A percentile compares a stretch with the other conserved stretches of the same genome.
Evolutionary conservation across 1,140 invertebrate genomes (phyloP).

Genomic region (Apis florea): DNA sequence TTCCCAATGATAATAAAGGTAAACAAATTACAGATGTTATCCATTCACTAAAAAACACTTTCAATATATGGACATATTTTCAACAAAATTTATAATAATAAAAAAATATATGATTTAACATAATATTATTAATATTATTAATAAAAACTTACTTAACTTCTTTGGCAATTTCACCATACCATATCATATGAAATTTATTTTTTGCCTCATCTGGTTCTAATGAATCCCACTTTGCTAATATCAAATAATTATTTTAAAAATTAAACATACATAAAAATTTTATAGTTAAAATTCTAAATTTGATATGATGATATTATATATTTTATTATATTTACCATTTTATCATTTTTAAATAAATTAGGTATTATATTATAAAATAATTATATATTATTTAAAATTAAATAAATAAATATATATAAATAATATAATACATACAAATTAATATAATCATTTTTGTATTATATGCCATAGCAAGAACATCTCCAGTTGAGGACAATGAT

Average conservation of each 20-base stretch:
- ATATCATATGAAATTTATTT: conserved; percentile 78
- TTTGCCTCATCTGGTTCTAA: conserved; percentile 78
- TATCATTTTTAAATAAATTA: conserved; percentile 5
- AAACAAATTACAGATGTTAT: conserved; percentile 83
- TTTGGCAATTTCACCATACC: conserved; percentile 75
- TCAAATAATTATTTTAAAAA: background rate
- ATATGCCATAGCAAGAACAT: conserved; percentile 73
- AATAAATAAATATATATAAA: conserved; percentile 18
- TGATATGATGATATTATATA: too few relatives aligned
- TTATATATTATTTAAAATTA: background rate
- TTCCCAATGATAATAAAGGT: conserved; percentile 86
- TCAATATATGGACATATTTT: conserved; percentile 52
- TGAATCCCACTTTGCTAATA: conserved; percentile 80
- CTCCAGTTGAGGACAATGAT: conserved; percentile 75
- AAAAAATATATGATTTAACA: conserved; percentile 31
- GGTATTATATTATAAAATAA: background rate
- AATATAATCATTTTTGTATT: conserved; percentile 77
- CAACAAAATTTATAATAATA: conserved; percentile 28
- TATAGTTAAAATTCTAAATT: background rate
- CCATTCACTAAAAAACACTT: conserved; percentile 78
- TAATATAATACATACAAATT: conserved; percentile 69
- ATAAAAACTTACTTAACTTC: conserved; percentile 74
- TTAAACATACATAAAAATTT: conserved; percentile 9
- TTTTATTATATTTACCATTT: background rate
- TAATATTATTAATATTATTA: conserved; percentile 37